Conservation (phyloP, 2,888 invertebrate species). For the Himalopsyche japonica region DNA sequence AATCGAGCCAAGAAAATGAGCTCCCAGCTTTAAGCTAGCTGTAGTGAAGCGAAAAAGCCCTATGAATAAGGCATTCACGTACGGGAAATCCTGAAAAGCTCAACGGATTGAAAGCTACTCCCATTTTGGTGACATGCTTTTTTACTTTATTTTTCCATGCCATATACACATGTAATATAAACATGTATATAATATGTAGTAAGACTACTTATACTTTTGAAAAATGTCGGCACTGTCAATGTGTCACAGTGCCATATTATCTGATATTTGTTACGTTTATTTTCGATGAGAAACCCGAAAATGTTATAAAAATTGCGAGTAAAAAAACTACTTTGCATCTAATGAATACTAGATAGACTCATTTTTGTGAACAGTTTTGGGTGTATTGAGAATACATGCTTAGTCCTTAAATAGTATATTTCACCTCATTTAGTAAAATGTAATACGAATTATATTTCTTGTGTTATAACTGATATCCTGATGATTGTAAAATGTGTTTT, state of each 20-base stretch:
- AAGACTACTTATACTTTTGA: not conserved
- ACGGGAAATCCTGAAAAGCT: not conserved
- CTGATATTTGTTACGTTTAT: not conserved
- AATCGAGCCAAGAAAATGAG: not conserved
- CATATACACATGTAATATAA: not conserved
- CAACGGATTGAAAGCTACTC: slow-evolving; percentile 1
- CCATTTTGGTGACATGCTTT: slow-evolving; percentile 17
- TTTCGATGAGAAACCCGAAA: not conserved
- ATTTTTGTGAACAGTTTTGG: too few species aligned
- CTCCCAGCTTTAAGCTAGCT: not conserved
- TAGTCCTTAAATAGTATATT: too few species aligned
- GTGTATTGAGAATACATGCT: too few species aligned
- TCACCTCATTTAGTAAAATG: too few species aligned
- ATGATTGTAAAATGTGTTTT: too few species aligned
- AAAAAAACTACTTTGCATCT: too few species aligned
- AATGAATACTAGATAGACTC: too few species aligned
- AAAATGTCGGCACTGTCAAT: not conserved
- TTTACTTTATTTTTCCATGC: not conserved
- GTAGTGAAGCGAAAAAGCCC: not conserved
- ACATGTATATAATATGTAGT: not conserved
- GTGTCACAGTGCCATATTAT: not conserved
- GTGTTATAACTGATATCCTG: too few species aligned
- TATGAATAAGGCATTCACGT: slow-evolving; percentile 5
- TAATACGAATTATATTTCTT: too few species aligned
- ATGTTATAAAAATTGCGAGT: too few species aligned